These are phyloP conservation scores for Corydoras maculifer DNA, from an alignment of 2,113 vertebrate genomes.

Conservation along the genomic window DNA sequence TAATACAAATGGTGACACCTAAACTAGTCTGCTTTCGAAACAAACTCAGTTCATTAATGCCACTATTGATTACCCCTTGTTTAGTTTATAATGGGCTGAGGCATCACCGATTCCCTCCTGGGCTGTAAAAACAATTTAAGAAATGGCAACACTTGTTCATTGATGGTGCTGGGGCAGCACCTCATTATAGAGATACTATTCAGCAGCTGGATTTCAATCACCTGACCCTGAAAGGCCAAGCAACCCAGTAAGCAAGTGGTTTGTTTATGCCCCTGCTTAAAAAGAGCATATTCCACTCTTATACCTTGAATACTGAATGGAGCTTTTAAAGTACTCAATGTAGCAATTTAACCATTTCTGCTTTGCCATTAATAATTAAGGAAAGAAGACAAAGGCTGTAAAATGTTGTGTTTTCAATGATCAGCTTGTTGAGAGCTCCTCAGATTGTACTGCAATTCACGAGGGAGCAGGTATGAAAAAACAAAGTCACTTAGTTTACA, in stretches of 20 bases:
- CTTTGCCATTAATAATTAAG: conserved; percentile 49
- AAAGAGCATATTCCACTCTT: conserved; percentile 56
- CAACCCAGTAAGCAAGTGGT: conserved; percentile 41
- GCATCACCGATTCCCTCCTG: conserved; percentile 4
- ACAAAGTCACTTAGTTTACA: conserved; percentile 20
- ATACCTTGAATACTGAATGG: conserved; percentile 58
- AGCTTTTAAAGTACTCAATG: conserved; percentile 40
- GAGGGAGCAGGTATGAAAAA: not conserved
- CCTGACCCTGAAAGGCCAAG: conserved; percentile 41
- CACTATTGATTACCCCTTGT: conserved; percentile 30
- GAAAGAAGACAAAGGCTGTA: conserved; percentile 13
- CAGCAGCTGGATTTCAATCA: conserved; percentile 44
- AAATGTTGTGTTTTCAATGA: conserved; percentile 29
- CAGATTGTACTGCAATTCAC: conserved; percentile 1
- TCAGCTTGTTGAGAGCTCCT: conserved; percentile 13
- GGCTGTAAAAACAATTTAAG: conserved; percentile 29
- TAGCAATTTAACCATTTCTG: conserved; percentile 42
- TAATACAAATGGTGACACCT: conserved; percentile 4
- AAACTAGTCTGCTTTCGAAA: conserved; percentile 19
- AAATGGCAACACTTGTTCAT: conserved; percentile 23
- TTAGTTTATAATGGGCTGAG: conserved; percentile 16
- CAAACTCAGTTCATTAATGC: conserved; percentile 24
- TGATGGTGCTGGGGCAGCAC: conserved; percentile 34
- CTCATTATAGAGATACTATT: conserved; percentile 47
- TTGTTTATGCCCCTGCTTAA: conserved; percentile 56